Conservation (phyloP, 2,113 vertebrate genomes). For the Tympanuchus pallidicinctus region DNA sequence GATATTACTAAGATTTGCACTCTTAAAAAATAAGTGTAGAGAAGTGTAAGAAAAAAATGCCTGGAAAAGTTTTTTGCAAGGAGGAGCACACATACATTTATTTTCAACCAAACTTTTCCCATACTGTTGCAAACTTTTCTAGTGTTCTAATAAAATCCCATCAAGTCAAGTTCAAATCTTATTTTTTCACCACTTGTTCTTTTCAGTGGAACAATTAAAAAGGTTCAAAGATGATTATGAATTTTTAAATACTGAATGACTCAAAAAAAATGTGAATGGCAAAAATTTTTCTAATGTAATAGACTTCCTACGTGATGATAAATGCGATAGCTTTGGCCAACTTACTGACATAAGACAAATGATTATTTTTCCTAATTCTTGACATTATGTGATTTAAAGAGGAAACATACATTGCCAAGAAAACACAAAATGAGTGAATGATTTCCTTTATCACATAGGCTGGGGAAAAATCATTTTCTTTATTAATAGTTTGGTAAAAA, state of each 20-base stretch:
- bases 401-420: conserved; percentile 47
- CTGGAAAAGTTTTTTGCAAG: not conserved
- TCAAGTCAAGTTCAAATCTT: not conserved
- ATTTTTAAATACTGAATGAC: conserved; percentile 20
- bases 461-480: conserved; percentile 49
- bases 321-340: conserved; percentile 16
- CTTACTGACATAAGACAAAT: conserved; percentile 48
- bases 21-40: not conserved
- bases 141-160: not conserved
- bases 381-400: conserved; percentile 29
- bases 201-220: conserved; percentile 23
- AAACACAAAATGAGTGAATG: conserved; percentile 32
- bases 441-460: conserved; percentile 14
- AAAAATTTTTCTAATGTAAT: not conserved
- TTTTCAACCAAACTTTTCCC: not conserved
- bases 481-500: conserved; percentile 56
- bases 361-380: conserved; percentile 45
- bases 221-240: not conserved
- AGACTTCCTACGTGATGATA: conserved; percentile 31
- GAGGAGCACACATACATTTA: not conserved
- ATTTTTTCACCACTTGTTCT: not conserved
- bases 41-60: not conserved
- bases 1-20: not conserved
- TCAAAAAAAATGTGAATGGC: conserved; percentile 23
- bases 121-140: not conserved